A percentile compares a stretch with the other conserved stretches of the same genome.
Evolutionary conservation across 2,797 vertebrate genomes (phyloP).

Genomic region (Chelmon rostratus): DNA sequence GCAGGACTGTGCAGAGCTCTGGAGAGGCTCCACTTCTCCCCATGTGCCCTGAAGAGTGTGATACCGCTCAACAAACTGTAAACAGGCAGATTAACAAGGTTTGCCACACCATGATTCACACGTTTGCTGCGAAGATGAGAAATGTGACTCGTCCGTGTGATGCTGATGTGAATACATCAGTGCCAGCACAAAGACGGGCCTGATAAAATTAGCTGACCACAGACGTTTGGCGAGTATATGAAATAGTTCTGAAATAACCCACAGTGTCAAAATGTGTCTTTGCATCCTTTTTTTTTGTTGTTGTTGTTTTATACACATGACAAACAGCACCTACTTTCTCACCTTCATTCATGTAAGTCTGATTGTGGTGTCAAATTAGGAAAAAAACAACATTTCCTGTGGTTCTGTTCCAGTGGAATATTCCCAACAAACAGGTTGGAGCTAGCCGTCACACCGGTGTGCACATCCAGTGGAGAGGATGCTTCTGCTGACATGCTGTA

Average conservation of each 20-base stretch:
- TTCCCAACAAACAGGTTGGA: slow-evolving; percentile 59
- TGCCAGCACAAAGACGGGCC: slow-evolving; percentile 34
- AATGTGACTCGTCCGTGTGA: slow-evolving; percentile 55
- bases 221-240: slow-evolving; percentile 6
- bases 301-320: background rate
- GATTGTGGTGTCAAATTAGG: slow-evolving; percentile 42
- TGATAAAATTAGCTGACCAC: slow-evolving; percentile 46
- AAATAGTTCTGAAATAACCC: slow-evolving; percentile 28
- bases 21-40: slow-evolving; percentile 54
- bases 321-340: slow-evolving; percentile 27
- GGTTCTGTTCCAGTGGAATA: slow-evolving; percentile 44
- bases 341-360: slow-evolving; percentile 43
- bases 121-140: slow-evolving; percentile 56
- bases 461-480: slow-evolving; percentile 67
- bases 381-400: slow-evolving; percentile 43
- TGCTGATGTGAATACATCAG: slow-evolving; percentile 63
- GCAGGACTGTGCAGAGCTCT: slow-evolving; percentile 39
- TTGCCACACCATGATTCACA: slow-evolving; percentile 70
- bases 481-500: slow-evolving; percentile 83
- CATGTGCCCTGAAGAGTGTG: slow-evolving; percentile 61
- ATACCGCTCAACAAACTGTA: slow-evolving; percentile 76
- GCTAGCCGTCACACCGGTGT: slow-evolving; percentile 69
- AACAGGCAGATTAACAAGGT: slow-evolving; percentile 76
- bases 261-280: slow-evolving; percentile 4
- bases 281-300: background rate